Evolutionary conservation across 2,113 vertebrate species (phyloP), one percentile per base, ranked within the genome.

Genomic region (Atractosteus spatula): DNA sequence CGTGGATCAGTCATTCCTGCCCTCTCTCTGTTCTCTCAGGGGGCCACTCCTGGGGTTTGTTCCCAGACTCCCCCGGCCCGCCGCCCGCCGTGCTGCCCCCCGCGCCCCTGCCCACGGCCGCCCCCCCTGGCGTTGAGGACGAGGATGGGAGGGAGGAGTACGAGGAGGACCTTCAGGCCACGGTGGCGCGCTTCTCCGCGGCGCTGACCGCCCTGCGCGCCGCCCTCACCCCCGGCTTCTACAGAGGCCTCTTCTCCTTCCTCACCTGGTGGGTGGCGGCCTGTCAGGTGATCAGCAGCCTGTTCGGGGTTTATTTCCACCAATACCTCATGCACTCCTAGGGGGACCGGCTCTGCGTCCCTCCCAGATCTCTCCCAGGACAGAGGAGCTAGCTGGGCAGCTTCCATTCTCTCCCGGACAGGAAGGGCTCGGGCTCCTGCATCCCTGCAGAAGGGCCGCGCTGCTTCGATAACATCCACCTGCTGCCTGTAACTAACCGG

Each of bases 271-370:
- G 97, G 97, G 91, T 95, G 8, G 93, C 96, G 0, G 90, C 91
- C 77, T 98, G 97, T 84, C 97, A 98, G 83, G 83, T 98, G 0
- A 84, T 98, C 82, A 92, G 93, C 85, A 95, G 95, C 71, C 89
- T 99, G 77, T 97, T 98, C 0, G 97, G 97, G 44, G 92, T 99
- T 77, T 98, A 98, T 78, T 98, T 97, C 88, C 96, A 98, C 85
- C 95, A 93, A 89, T 94, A 96, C 81, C 88, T 99, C 68, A 91
- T 93, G 29, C 85, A 88, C 16, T 94, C 92, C 72, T 96, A 90
- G 82, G 8, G 8, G 17, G 10, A 5, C 12, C 10, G 42, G 2
- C 17, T 10, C 47, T 10, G 8, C 47, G 0, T 1, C 47, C 17
- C 17, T 29, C 17, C 17, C 17, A 29, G 17, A 51, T 10, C 47